A percentile compares a stretch with the other conserved stretches of the same genome.
Evolutionary conservation across 2,797 vertebrate species (phyloP).

Genomic region (Falco rusticolus): DNA sequence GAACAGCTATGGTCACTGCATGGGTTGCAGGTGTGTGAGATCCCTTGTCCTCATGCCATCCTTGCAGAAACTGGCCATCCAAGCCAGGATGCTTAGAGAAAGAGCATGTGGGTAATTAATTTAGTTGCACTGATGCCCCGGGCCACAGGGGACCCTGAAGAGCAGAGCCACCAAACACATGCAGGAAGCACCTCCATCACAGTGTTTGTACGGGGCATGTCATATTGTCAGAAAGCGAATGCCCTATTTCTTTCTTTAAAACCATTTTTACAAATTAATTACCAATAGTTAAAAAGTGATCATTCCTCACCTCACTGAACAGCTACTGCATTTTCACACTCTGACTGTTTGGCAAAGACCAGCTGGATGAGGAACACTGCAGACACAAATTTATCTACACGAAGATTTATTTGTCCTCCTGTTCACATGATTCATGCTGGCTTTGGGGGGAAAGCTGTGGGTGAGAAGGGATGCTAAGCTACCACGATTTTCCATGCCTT

Average conservation of each 20-base stretch:
- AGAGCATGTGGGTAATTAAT: neutral
- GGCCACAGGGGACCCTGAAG: neutral
- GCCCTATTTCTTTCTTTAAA: neutral
- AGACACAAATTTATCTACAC: neutral
- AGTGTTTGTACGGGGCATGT: neutral
- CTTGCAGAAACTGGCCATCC: neutral
- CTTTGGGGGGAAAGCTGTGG: neutral
- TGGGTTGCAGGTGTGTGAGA: fast-evolving
- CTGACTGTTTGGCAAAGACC: neutral
- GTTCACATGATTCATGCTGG: conserved; percentile 1
- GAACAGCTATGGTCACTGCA: neutral
- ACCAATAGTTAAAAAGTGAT: neutral
- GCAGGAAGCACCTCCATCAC: neutral
- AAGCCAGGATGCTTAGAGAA: neutral
- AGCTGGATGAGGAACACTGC: neutral
- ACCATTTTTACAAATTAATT: neutral
- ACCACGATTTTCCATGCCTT: conserved; percentile 14
- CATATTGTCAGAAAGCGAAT: fast-evolving
- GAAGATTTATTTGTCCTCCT: conserved; percentile 30
- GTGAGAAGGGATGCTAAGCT: neutral
- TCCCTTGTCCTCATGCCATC: neutral
- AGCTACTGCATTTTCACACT: neutral
- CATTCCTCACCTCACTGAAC: neutral
- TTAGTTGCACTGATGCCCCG: neutral
- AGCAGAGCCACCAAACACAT: neutral